Base-by-base conservation (phyloP, 2,888 invertebrate genomes). In the Tridacna crocea region DNA sequence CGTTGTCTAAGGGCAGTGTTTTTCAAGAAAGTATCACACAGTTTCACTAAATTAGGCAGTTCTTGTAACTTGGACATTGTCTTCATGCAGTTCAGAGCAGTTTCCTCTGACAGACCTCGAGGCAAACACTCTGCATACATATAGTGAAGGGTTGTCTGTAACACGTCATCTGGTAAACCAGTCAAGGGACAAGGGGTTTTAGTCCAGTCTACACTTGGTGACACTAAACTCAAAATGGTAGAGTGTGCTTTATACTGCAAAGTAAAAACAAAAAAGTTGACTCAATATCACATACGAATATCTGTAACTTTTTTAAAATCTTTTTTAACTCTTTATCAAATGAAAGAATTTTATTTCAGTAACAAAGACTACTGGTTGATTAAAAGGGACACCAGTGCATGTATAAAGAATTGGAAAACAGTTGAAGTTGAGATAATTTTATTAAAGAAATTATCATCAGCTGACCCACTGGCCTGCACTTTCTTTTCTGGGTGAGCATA, bases 41-140 rank as follows among this genome's bases (percentile, higher is more conserved):
- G 95, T 76, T 95, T 95, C 36, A 95, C 95, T 87, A 96, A 95
- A 84, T 95, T 95, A 46, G 94, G 94, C 83, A 96, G 95, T 74
- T 96, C 96, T 3, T 95, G 95, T 26, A 95, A 94, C 77, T 92
- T 93, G 24, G 89, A 86, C 63, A 93, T 87, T n/a, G 82, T 79
- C 75, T 92, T 92, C 27, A 96, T 95, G 81, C 96, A 95, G 87
- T 95, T 95, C 77, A 95, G 94, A 36, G 96, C 96, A 12, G 96
- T 95, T 46, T 95, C 95, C 91, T 96, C 96, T 19, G 95, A 95
- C 88, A 96, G 93, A 77, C 95, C 95, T 26, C 95, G 93, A 51
- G 96, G 96, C 89, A 96, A 94, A 88, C 96, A 96, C 92, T 96
- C 96, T 0, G 96, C 95, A 90, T 96, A 96, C 47, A 96, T 93